Base-by-base conservation (phyloP, 1,140 invertebrate genomes). In the Cydia amplana region DNA sequence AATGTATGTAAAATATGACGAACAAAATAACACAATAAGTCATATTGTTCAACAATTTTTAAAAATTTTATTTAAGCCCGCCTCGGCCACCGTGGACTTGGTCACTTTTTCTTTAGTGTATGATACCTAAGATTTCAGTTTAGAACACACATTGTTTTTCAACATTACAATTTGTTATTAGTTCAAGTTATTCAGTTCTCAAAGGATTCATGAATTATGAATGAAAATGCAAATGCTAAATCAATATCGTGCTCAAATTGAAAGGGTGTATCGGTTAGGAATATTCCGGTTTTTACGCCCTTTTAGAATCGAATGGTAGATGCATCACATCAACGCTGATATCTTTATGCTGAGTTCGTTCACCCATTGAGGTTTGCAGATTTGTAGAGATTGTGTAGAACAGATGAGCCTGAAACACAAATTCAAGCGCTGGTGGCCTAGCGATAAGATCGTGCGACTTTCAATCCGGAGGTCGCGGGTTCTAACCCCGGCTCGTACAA, bases 301-400 rank as follows among this genome's bases (percentile, higher is more conserved):
- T n/a, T 60, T 60, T 60, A 20, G 7, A 9, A 12, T 2, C 1
- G 20, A 60, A 7, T 23, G 55, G 0, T 5, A 12, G 9, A 60
- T 60, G 55, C 55, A 60, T 60, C 55, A 12, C 18, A 23, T 60
- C 7, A 60, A 23, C 23, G 55, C 18, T 60, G 51, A 60, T 60
- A 60, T 60, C 51, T 60, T 60, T 60, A 60, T 60, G 51, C 20
- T 51, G 49, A 23, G 55, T 60, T 60, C 55, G 20, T 60, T 60
- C 55, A 60, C 18, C 55, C 55, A 60, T 60, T 60, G 55, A 60
- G 55, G 18, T 20, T 60, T 60, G 55, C 55, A 23, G 55, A 60
- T 60, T 60, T 60, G 10, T 12, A 23, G 9, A 60, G 55, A 60
- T 60, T 60, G 20, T 20, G 20, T 60, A 60, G 55, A 23, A 23